These are phyloP conservation scores for Chaetodon trifascialis DNA, from an alignment of 2,113 vertebrate species.

Conservation along the genomic window DNA sequence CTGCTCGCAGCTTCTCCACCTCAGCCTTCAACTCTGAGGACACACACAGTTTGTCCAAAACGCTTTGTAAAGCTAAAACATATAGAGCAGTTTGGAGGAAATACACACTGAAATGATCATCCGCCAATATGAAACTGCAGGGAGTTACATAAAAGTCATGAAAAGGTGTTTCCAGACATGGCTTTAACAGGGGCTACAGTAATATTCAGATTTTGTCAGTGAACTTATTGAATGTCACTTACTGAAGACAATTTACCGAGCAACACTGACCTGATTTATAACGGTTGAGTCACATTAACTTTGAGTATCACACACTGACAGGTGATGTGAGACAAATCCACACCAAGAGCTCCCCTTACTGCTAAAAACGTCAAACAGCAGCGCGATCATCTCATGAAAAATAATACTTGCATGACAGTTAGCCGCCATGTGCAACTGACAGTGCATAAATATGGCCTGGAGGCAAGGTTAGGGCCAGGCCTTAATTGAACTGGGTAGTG, in stretches of 20 bases:
- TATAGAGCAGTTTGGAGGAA: background rate
- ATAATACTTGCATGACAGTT: slow-evolving; percentile 78
- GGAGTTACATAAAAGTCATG: background rate
- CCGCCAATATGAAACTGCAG: background rate
- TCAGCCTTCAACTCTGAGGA: slow-evolving; percentile 93
- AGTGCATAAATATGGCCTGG: slow-evolving; percentile 79
- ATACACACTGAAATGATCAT: background rate
- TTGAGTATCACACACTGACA: slow-evolving; percentile 27
- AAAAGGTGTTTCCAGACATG: background rate
- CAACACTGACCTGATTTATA: slow-evolving; percentile 20
- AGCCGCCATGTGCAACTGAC: slow-evolving; percentile 71
- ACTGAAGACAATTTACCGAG: slow-evolving; percentile 20
- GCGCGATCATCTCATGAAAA: slow-evolving; percentile 58
- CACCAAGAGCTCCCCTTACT: slow-evolving; percentile 79
- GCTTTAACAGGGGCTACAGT: background rate
- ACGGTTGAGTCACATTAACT: slow-evolving; percentile 27
- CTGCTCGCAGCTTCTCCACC: slow-evolving; percentile 93
- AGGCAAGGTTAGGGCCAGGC: slow-evolving; percentile 77
- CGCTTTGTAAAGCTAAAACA: background rate
- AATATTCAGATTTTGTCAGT: slow-evolving; percentile 21
- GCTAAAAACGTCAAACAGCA: slow-evolving; percentile 64
- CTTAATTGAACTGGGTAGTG: slow-evolving; percentile 73
- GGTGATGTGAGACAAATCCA: slow-evolving; percentile 35
- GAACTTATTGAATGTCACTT: slow-evolving; percentile 6
- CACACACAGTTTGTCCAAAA: slow-evolving; percentile 11